A percentile compares a stretch with the other conserved stretches of the same genome.
Evolutionary conservation across 2,113 vertebrate genomes (phyloP).

Genomic region (Erinaceus europaeus): DNA sequence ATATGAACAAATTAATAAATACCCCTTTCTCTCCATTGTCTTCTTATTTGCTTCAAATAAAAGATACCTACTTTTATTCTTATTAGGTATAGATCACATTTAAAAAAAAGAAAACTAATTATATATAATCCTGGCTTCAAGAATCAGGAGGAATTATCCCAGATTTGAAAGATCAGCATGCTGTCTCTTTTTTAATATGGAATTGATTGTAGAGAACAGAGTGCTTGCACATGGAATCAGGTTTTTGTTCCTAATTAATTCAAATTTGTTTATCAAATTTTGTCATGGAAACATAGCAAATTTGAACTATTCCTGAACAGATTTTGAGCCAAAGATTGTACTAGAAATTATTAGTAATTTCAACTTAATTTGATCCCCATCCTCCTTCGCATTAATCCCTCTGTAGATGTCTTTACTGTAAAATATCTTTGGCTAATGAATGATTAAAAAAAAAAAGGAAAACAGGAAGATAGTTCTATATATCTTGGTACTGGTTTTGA

Average conservation of each 20-base stretch:
- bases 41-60: no score
- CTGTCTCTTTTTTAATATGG: conserved; percentile 40
- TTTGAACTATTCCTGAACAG: not conserved
- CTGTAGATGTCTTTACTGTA: not conserved
- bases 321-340: conserved; percentile 15
- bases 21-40: no score
- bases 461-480: not conserved
- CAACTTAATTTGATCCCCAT: not conserved
- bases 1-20: no score
- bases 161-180: conserved; percentile 42
- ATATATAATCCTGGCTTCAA: not conserved
- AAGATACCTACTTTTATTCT: not conserved
- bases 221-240: not conserved
- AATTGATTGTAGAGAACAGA: conserved; percentile 6
- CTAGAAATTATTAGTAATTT: not conserved
- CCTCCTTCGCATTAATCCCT: not conserved
- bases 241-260: conserved; percentile 47
- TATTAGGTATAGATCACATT: not conserved
- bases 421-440: not conserved
- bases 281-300: not conserved
- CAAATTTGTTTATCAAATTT: conserved; percentile 39
- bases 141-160: conserved; percentile 46
- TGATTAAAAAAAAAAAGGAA: conserved; percentile 19
- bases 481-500: not conserved
- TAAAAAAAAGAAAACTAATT: not conserved